Conservation (phyloP, 2,113 vertebrate species). For the Bufo bufo region DNA sequence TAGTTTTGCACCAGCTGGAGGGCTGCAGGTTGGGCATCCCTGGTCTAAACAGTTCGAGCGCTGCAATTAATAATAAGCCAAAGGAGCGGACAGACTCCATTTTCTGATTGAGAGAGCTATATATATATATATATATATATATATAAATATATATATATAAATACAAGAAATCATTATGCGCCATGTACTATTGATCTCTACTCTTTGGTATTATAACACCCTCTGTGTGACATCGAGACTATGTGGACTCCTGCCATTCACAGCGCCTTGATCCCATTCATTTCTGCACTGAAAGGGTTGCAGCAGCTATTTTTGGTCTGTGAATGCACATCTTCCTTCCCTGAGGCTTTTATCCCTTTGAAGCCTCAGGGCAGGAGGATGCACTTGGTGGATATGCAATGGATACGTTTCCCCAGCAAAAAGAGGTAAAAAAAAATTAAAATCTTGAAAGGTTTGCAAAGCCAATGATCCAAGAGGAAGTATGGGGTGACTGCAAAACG, state of each 20-base stretch:
- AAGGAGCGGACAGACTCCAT: no score
- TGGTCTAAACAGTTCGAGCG: no score
- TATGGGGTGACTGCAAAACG: background rate
- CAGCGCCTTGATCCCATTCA: background rate
- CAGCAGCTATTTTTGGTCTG: background rate
- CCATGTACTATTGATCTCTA: background rate
- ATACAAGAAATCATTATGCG: background rate
- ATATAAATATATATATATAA: no score
- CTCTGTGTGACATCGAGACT: background rate
- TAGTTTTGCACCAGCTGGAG: no score
- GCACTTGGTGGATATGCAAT: background rate
- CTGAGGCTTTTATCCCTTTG: background rate
- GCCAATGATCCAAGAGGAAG: background rate
- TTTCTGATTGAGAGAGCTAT: no score
- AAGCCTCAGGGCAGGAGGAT: background rate
- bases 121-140: no score
- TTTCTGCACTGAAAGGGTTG: background rate
- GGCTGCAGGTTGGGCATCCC: no score
- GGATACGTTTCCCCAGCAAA: background rate
- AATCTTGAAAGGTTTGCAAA: background rate
- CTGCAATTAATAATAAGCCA: no score
- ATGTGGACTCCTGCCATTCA: background rate
- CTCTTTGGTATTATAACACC: background rate
- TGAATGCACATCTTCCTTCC: background rate
- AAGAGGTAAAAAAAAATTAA: background rate